phyloP scores from a whole-genome alignment of 2,113 vertebrate genomes.

The Todiramphus saurophagus region DNA sequence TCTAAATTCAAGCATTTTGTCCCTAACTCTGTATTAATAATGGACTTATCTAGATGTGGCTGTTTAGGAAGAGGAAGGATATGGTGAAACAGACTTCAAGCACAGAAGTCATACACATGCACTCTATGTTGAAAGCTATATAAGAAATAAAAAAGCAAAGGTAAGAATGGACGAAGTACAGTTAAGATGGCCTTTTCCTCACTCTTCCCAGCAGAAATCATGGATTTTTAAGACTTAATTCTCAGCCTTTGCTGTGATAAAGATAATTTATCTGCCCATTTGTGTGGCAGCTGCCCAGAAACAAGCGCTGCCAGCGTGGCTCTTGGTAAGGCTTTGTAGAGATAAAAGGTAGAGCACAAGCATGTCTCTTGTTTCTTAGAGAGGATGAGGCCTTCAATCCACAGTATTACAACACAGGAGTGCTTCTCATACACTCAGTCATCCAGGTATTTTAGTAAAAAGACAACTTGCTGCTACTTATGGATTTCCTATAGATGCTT shows the following conservation, averaged over 20 bases:
- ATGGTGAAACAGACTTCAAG: not conserved
- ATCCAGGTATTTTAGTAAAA: not conserved
- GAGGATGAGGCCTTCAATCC: not conserved
- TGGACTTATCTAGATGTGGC: accelerated
- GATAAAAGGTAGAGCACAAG: not conserved
- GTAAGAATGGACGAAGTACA: not conserved
- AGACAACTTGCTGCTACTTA: not conserved
- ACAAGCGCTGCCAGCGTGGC: not conserved
- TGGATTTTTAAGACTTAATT: not conserved
- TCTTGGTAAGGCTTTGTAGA: not conserved
- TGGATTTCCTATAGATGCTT: accelerated
- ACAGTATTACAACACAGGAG: not conserved
- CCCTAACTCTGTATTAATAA: accelerated
- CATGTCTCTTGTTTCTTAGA: not conserved
- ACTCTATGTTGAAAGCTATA: accelerated
- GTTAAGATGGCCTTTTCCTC: not conserved
- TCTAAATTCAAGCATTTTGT: not conserved
- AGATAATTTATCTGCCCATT: not conserved
- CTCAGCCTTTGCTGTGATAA: not conserved
- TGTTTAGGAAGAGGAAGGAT: not conserved
- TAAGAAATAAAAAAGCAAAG: not conserved
- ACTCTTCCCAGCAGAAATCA: not conserved
- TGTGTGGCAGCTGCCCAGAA: not conserved
- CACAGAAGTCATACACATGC: accelerated
- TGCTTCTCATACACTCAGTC: not conserved